phyloP scores from a whole-genome alignment of 1,140 invertebrate species.

The Temnothorax nylanderi region DNA sequence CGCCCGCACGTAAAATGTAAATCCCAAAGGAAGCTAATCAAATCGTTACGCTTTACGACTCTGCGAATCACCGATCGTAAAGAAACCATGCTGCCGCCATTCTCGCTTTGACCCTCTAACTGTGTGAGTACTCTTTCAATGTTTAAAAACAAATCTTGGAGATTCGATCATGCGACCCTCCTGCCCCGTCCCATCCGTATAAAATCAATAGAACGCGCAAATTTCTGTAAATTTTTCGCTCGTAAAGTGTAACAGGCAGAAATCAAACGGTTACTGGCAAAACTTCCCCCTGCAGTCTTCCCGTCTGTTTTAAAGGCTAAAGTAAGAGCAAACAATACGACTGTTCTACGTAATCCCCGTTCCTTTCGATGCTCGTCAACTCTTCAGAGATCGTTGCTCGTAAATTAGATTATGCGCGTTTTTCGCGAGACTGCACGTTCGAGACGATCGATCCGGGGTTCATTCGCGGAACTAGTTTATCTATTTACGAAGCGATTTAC shows the following conservation, averaged over 20 bases:
- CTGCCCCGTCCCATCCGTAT: neutral
- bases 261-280: slow-evolving; percentile 28
- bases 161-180: slow-evolving; percentile 30
- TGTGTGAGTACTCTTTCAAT: slow-evolving; percentile 23
- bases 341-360: slow-evolving; percentile 3
- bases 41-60: slow-evolving; percentile 51
- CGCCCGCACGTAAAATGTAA: slow-evolving; percentile 49
- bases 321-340: slow-evolving; percentile 24
- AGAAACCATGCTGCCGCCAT: slow-evolving; percentile 34
- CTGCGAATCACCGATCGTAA: slow-evolving; percentile 46
- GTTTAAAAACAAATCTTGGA: slow-evolving; percentile 53
- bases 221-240: slow-evolving; percentile 31
- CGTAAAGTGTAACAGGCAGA: slow-evolving; percentile 8
- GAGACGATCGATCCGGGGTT: neutral
- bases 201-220: slow-evolving; percentile 40
- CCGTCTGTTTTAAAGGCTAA: slow-evolving; percentile 2
- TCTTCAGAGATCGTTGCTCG: neutral
- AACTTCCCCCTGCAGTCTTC: neutral
- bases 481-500: slow-evolving; percentile 18
- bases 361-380: slow-evolving; percentile 9
- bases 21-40: slow-evolving; percentile 55
- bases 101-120: slow-evolving; percentile 49
- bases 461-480: neutral
- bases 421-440: neutral
- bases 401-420: slow-evolving; percentile 23